Evolutionary conservation across 2,888 invertebrate species (phyloP).

Genomic region (Boloria selene): DNA sequence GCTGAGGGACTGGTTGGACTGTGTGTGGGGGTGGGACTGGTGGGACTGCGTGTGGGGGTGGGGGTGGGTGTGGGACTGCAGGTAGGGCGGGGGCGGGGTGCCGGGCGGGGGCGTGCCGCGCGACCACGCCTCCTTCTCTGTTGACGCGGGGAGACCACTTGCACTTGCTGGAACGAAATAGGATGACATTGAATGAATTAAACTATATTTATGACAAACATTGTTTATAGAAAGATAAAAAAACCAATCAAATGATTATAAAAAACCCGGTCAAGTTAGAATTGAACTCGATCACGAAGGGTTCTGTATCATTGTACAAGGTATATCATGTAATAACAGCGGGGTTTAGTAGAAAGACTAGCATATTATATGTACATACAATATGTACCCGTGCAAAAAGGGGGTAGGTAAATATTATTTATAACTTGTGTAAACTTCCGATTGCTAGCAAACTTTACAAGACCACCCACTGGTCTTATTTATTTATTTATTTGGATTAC

Average conservation of each 20-base stretch:
- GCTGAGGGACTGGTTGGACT: too few relatives aligned
- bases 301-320: too few relatives aligned
- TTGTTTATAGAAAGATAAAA: not conserved
- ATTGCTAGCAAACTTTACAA: too few relatives aligned
- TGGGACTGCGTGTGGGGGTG: not conserved
- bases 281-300: too few relatives aligned
- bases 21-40: not conserved
- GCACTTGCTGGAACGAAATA: conserved; percentile 28
- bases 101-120: conserved; percentile 87
- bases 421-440: too few relatives aligned
- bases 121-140: conserved; percentile 47
- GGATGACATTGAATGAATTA: not conserved
- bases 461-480: too few relatives aligned
- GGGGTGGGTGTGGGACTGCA: conserved; percentile 46
- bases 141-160: conserved; percentile 2
- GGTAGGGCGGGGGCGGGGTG: conserved; percentile 94
- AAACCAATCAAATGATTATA: not conserved
- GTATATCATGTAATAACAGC: too few relatives aligned
- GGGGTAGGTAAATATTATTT: too few relatives aligned
- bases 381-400: too few relatives aligned
- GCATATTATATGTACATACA: too few relatives aligned
- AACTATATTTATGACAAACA: not conserved
- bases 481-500: too few relatives aligned
- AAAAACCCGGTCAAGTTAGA: not conserved
- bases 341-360: too few relatives aligned